phyloP scores from a whole-genome alignment of 2,113 vertebrate species.

The Greenwoodochromis staneri region DNA sequence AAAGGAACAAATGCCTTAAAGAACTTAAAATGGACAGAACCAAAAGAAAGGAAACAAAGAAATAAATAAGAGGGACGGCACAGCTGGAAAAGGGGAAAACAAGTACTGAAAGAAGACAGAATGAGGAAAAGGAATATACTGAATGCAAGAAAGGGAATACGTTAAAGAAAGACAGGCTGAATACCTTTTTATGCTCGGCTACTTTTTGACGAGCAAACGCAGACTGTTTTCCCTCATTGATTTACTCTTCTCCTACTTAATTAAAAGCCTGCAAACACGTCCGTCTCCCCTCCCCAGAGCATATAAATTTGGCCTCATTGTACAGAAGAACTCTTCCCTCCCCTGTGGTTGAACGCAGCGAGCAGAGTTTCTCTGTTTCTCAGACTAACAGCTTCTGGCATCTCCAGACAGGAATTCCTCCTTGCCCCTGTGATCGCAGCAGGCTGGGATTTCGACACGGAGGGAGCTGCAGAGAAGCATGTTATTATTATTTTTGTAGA shows the following conservation, averaged over 20 bases:
- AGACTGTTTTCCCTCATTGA: neutral
- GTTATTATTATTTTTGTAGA: slow-evolving; percentile 62
- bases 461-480: slow-evolving; percentile 46
- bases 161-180: neutral
- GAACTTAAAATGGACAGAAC: neutral
- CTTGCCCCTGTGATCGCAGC: slow-evolving; percentile 56
- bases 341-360: neutral
- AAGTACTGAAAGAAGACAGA: neutral
- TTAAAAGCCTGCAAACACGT: slow-evolving; percentile 6
- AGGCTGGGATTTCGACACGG: slow-evolving; percentile 47
- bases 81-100: neutral
- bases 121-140: neutral
- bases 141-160: neutral
- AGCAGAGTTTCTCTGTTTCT: slow-evolving; percentile 6
- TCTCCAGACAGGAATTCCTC: slow-evolving; percentile 61
- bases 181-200: neutral
- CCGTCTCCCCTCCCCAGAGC: neutral
- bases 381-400: slow-evolving; percentile 62
- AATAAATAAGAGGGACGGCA: neutral
- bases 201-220: neutral
- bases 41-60: neutral
- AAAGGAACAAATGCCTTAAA: neutral
- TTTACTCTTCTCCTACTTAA: neutral
- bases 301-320: neutral
- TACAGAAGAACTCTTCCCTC: slow-evolving; percentile 10